Evolutionary conservation across 2,797 vertebrate species (phyloP).

Genomic region (Pogonophryne albipinna): DNA sequence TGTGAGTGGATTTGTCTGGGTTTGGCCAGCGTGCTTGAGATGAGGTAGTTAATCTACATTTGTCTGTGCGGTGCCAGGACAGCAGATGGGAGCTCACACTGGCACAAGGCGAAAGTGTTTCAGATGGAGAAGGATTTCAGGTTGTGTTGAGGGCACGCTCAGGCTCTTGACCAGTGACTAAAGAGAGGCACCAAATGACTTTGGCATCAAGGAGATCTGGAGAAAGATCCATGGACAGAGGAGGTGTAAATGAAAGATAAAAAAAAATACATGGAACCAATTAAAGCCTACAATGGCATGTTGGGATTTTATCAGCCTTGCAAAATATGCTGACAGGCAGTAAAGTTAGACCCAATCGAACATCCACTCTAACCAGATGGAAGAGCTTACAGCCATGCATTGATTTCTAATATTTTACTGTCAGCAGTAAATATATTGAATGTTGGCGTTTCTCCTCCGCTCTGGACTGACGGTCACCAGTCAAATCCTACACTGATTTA

Average conservation of each 20-base stretch:
- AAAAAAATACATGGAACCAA: slow-evolving; percentile 10
- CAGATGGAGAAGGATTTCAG: slow-evolving; percentile 52
- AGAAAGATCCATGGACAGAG: slow-evolving; percentile 27
- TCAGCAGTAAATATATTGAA: slow-evolving; percentile 59
- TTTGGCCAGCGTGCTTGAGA: slow-evolving; percentile 49
- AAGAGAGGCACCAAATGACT: slow-evolving; percentile 54
- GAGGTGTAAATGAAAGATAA: slow-evolving; percentile 15
- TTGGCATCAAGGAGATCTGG: slow-evolving; percentile 40
- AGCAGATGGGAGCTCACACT: slow-evolving; percentile 77
- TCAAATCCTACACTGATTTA: slow-evolving; percentile 28
- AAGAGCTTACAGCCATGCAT: slow-evolving; percentile 37
- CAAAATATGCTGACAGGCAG: slow-evolving; percentile 66
- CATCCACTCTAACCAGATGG: slow-evolving; percentile 53
- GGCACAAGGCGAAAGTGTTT: slow-evolving; percentile 68
- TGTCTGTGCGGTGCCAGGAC: slow-evolving; percentile 63
- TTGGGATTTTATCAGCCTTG: slow-evolving; percentile 43
- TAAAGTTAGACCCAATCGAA: slow-evolving; percentile 43
- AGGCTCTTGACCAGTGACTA: slow-evolving; percentile 55
- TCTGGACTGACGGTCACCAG: slow-evolving; percentile 25
- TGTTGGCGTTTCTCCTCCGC: slow-evolving; percentile 2
- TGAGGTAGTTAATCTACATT: slow-evolving; percentile 66
- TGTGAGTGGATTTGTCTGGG: neutral
- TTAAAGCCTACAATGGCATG: slow-evolving; percentile 25
- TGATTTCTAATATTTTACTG: slow-evolving; percentile 56
- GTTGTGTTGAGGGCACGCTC: slow-evolving; percentile 41